Evolutionary conservation across 2,888 invertebrate species (phyloP).

Genomic region (Melanotus villosus): DNA sequence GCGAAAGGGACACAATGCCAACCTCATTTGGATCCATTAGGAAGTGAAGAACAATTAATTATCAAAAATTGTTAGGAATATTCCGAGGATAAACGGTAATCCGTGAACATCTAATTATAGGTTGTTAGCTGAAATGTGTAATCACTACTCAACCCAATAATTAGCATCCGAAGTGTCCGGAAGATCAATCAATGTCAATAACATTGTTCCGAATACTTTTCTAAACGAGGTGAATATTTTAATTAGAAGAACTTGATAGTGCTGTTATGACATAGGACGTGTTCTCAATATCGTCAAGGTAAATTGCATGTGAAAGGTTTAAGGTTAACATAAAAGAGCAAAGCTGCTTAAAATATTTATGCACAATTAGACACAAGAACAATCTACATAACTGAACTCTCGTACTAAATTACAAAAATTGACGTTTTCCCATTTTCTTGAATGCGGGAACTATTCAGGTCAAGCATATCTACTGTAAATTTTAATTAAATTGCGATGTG

Average conservation of each 20-base stretch:
- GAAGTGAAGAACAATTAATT: conserved; percentile 2
- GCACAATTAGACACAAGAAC: neutral
- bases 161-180: conserved; percentile 10
- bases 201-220: conserved; percentile 16
- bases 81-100: conserved; percentile 2
- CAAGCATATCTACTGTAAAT: neutral
- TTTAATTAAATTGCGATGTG: too few species aligned
- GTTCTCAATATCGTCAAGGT: conserved; percentile 12
- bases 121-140: neutral
- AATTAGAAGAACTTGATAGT: conserved; percentile 1
- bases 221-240: conserved; percentile 7
- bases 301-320: conserved; percentile 15
- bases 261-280: conserved; percentile 15
- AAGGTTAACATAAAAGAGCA: neutral
- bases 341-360: neutral
- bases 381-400: neutral
- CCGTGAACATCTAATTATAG: conserved; percentile 7
- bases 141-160: neutral
- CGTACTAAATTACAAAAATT: neutral
- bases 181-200: conserved; percentile 17
- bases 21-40: conserved; percentile 10
- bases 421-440: neutral
- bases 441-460: neutral
- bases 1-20: conserved; percentile 5
- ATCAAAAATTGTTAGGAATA: neutral